These are phyloP conservation scores for Drosophila miranda DNA, from an alignment of 1,140 invertebrate species.

Conservation along the genomic window DNA sequence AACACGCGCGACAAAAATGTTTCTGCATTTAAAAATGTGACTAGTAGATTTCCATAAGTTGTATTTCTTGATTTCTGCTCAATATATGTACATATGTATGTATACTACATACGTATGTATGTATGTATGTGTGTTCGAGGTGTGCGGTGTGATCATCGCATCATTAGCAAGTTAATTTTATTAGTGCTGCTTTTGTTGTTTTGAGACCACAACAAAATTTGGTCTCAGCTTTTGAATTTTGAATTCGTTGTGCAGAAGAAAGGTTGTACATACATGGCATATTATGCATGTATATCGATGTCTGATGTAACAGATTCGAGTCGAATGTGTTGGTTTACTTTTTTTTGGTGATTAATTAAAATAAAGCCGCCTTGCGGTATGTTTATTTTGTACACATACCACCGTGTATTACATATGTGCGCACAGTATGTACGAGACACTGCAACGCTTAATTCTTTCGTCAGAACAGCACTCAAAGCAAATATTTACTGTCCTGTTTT, in stretches of 20 bases:
- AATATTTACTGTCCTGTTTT: constrained; percentile 1
- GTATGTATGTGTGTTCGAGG: constrained; percentile 9
- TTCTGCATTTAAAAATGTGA: constrained; percentile 63
- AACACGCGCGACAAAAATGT: constrained; percentile 69
- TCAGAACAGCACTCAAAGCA: constrained; percentile 13
- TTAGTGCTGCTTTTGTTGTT: constrained; percentile 57
- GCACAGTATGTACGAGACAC: constrained; percentile 24
- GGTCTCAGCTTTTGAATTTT: constrained; percentile 40
- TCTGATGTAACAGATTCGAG: constrained; percentile 59
- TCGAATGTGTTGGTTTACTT: constrained; percentile 55
- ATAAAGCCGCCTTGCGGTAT: constrained; percentile 23
- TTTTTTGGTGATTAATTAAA: constrained; percentile 55
- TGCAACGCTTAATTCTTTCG: neutral
- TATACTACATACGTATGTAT: constrained; percentile 5
- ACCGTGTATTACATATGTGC: constrained; percentile 23
- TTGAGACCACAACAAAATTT: no score
- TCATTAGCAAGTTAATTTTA: constrained; percentile 79
- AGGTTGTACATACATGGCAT: constrained; percentile 31
- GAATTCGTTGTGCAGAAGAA: constrained; percentile 51
- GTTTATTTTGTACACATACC: constrained; percentile 36
- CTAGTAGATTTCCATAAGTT: constrained; percentile 58
- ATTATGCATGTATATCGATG: constrained; percentile 38
- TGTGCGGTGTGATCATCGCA: constrained; percentile 61
- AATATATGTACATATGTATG: constrained; percentile 29
- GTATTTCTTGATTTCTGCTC: constrained; percentile 69